Conservation (phyloP, 2,113 vertebrate species). For the Gambusia holbrooki region DNA sequence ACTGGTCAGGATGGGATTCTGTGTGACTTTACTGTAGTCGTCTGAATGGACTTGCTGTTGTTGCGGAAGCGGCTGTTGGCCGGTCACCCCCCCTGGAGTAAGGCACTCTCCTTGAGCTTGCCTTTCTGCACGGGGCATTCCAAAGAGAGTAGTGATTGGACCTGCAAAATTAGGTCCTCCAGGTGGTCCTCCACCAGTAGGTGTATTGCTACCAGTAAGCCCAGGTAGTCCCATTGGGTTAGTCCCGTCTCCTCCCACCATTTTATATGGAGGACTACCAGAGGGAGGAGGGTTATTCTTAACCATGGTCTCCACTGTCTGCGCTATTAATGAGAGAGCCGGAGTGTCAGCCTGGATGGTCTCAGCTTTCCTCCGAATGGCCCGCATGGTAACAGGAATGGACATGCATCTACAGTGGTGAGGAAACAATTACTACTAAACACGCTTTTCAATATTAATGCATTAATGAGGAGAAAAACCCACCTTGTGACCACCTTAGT, state of each 20-base stretch:
- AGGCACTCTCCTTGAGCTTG: constrained; percentile 70
- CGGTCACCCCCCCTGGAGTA: constrained; percentile 57
- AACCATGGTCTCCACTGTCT: constrained; percentile 98
- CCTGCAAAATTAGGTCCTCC: constrained; percentile 75
- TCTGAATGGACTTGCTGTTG: constrained; percentile 86
- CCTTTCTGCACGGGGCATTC: constrained; percentile 79
- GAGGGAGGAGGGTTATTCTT: constrained; percentile 96
- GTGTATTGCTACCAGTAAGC: constrained; percentile 89
- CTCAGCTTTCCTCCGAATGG: constrained; percentile 96
- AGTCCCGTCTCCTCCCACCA: constrained; percentile 83
- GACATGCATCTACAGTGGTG: constrained; percentile 90
- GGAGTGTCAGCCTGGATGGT: constrained; percentile 98
- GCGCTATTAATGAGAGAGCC: constrained; percentile 94
- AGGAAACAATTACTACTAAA: background rate
- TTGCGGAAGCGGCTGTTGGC: constrained; percentile 78
- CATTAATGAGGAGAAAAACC: constrained; percentile 25
- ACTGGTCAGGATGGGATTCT: constrained; percentile 98
- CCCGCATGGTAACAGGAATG: constrained; percentile 98
- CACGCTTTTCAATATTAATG: background rate
- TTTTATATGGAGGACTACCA: constrained; percentile 94
- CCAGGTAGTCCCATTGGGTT: constrained; percentile 84
- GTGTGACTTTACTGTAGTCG: constrained; percentile 97
- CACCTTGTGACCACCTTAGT: constrained; percentile 98
- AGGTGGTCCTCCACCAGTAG: constrained; percentile 83
- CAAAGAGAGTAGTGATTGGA: constrained; percentile 89